These are phyloP conservation scores for Gasterosteus aculeatus DNA, from an alignment of 2,113 vertebrate genomes.

Conservation along the genomic window DNA sequence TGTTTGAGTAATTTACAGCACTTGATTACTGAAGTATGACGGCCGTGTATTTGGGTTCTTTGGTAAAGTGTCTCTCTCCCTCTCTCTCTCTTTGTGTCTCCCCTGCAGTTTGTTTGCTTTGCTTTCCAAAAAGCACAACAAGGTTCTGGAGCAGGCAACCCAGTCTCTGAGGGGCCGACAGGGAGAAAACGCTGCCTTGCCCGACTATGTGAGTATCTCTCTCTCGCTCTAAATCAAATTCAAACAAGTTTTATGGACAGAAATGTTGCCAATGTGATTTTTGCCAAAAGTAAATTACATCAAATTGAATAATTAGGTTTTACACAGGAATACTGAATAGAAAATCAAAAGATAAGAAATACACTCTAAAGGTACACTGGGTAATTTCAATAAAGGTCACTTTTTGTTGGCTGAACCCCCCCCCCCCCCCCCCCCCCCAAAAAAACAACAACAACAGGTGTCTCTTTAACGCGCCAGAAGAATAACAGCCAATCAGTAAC, in stretches of 20 bases:
- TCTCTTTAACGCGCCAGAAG: neutral
- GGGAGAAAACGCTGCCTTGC: slow-evolving; percentile 84
- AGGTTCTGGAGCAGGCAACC: slow-evolving; percentile 97
- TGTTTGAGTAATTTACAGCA: slow-evolving; percentile 17
- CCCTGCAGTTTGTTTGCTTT: slow-evolving; percentile 92
- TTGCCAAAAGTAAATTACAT: neutral
- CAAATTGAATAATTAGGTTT: neutral
- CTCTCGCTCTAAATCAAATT: neutral
- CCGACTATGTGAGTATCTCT: slow-evolving; percentile 94
- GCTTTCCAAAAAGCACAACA: slow-evolving; percentile 99
- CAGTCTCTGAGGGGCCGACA: slow-evolving; percentile 90
- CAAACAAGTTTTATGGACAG: neutral
- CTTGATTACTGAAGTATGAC: neutral
- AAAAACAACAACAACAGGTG: neutral
- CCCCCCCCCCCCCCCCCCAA: too few species aligned
- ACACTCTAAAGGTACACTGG: neutral
- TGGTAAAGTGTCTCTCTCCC: slow-evolving; percentile 12
- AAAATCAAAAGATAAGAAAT: neutral
- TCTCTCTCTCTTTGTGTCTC: slow-evolving; percentile 20
- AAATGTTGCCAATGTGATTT: neutral
- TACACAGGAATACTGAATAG: neutral
- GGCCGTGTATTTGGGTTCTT: slow-evolving; percentile 16
- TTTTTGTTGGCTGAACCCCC: neutral
- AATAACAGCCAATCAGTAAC: neutral
- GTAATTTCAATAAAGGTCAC: neutral